phyloP scores from a whole-genome alignment of 2,888 invertebrate species.

The Girardia tigrina region DNA sequence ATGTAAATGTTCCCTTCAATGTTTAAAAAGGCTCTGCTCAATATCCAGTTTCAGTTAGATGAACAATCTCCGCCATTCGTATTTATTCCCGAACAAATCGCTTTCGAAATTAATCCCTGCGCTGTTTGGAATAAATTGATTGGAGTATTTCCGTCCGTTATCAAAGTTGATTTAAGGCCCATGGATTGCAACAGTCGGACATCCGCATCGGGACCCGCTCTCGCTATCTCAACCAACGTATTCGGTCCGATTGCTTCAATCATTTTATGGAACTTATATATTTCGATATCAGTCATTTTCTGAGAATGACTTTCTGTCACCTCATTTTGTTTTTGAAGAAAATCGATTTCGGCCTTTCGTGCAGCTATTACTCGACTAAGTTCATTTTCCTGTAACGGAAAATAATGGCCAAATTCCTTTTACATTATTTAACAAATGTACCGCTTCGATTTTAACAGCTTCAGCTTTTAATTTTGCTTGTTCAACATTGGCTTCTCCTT shows the following conservation, averaged over 20 bases:
- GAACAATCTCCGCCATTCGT: not conserved
- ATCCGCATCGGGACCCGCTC: constrained; percentile 43
- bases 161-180: constrained; percentile 42
- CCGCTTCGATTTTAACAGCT: too few relatives aligned
- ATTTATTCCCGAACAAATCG: constrained; percentile 4
- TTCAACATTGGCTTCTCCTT: constrained; percentile 53
- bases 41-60: not conserved
- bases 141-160: constrained; percentile 44
- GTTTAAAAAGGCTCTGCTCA: too few relatives aligned
- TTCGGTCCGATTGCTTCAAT: constrained; percentile 49
- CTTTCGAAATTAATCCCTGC: constrained; percentile 39
- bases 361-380: constrained; percentile 50
- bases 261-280: constrained; percentile 50
- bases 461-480: constrained; percentile 52
- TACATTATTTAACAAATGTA: too few relatives aligned
- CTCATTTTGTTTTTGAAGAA: constrained; percentile 49
- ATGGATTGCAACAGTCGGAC: constrained; percentile 42
- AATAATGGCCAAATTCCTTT: too few relatives aligned
- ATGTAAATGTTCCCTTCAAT: too few relatives aligned
- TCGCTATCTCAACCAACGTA: constrained; percentile 42
- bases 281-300: constrained; percentile 50
- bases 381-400: constrained; percentile 52
- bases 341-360: constrained; percentile 51
- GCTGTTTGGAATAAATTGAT: constrained; percentile 45
- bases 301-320: constrained; percentile 48